phyloP scores from a whole-genome alignment of 1,140 invertebrate species.

The Choristoneura fumiferana region DNA sequence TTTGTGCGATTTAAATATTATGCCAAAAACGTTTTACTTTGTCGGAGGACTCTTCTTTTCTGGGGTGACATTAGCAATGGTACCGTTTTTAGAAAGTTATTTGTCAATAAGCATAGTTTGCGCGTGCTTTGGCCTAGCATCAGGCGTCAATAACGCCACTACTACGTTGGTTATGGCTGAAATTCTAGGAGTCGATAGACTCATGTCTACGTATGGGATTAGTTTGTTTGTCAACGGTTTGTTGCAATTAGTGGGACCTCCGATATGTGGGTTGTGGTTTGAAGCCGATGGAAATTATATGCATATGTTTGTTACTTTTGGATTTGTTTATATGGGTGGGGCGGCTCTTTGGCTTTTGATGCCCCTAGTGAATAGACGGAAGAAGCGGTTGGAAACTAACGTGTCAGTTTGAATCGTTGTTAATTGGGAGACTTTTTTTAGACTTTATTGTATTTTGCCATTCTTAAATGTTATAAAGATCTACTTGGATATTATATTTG shows the following conservation, averaged over 20 bases:
- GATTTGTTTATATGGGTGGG: conserved; percentile 84
- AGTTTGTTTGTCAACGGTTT: conserved; percentile 91
- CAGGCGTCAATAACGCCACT: conserved; percentile 90
- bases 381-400: conserved; percentile 41
- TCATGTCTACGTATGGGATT: conserved; percentile 91
- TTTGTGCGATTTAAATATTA: conserved; percentile 85
- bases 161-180: conserved; percentile 92
- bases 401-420: conserved; percentile 1
- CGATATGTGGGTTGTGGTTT: conserved; percentile 85
- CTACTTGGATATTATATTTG: too few relatives aligned
- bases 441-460: too few relatives aligned
- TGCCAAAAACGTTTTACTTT: conserved; percentile 90
- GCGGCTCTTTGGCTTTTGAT: conserved; percentile 86
- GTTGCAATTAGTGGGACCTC: conserved; percentile 88
- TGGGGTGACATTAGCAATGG: conserved; percentile 82
- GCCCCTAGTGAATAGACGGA: conserved; percentile 82
- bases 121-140: conserved; percentile 87
- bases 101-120: conserved; percentile 82
- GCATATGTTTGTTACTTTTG: conserved; percentile 86
- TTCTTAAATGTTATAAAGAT: too few relatives aligned
- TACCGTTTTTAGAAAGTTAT: conserved; percentile 83
- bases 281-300: conserved; percentile 82
- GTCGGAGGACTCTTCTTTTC: conserved; percentile 87
- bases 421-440: background rate
- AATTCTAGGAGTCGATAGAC: conserved; percentile 87